phyloP scores from a whole-genome alignment of 2,113 vertebrate genomes.

The Corynorhinus townsendii region DNA sequence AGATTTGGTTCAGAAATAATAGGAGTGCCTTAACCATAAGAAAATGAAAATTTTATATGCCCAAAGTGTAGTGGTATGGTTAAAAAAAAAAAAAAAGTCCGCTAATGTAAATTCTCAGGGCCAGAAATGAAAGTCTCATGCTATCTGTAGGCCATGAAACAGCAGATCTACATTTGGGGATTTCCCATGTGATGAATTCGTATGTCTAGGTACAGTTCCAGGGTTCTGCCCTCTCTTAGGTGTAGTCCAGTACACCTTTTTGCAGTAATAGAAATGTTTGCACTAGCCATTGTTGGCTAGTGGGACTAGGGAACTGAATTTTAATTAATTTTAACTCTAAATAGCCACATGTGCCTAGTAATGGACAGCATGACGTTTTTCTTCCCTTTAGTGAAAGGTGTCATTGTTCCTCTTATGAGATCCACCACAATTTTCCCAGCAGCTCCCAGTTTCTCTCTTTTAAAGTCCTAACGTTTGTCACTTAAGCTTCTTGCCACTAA shows the following conservation, averaged over 20 bases:
- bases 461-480: background rate
- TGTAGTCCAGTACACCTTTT: background rate
- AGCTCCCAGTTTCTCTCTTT: background rate
- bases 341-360: background rate
- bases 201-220: background rate
- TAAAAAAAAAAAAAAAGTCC: background rate
- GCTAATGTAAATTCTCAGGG: background rate
- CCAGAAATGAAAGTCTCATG: background rate
- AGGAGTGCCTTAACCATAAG: background rate
- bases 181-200: background rate
- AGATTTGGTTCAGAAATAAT: background rate
- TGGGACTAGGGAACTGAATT: background rate
- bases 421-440: background rate
- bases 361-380: background rate
- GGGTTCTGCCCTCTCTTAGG: background rate
- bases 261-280: background rate
- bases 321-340: background rate
- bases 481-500: background rate
- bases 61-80: background rate
- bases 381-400: background rate
- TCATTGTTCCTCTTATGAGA: background rate
- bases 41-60: background rate
- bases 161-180: background rate
- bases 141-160: background rate
- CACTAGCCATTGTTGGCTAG: background rate